Percentiles rank a stretch among this genome's conserved stretches.
These are phyloP conservation scores for Elanoides forficatus DNA, from an alignment of 2,113 vertebrate genomes.

Conservation along the genomic window DNA sequence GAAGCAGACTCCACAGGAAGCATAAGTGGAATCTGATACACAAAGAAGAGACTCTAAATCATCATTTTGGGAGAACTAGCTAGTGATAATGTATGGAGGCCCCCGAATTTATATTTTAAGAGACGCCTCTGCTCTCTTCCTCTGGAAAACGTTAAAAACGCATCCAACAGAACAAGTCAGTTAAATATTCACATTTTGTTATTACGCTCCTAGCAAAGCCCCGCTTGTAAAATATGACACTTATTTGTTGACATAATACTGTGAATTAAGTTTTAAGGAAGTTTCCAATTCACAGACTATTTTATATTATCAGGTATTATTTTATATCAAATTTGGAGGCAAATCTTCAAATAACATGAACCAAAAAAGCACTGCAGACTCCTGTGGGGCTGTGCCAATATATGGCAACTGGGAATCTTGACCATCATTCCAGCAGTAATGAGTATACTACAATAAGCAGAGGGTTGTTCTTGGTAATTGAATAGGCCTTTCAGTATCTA, in stretches of 20 bases:
- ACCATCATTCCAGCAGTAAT: background rate
- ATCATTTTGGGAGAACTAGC: background rate
- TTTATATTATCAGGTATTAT: background rate
- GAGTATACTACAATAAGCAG: background rate
- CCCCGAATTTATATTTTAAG: background rate
- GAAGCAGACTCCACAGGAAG: background rate
- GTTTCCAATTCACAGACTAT: background rate
- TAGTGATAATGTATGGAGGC: background rate
- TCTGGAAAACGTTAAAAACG: background rate
- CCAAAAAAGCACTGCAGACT: background rate
- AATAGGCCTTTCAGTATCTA: background rate
- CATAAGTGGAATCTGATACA: background rate
- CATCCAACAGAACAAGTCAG: background rate
- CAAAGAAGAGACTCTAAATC: background rate
- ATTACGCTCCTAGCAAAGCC: background rate
- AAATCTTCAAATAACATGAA: background rate
- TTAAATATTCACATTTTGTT: background rate
- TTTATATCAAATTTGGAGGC: background rate
- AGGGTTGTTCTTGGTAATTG: background rate
- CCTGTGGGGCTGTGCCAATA: background rate
- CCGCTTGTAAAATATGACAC: background rate
- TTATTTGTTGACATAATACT: background rate
- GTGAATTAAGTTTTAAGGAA: background rate
- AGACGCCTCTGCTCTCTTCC: background rate
- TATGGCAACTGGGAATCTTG: background rate